These are phyloP conservation scores for Lophius piscatorius DNA, from an alignment of 2,113 vertebrate genomes.

Conservation along the genomic window DNA sequence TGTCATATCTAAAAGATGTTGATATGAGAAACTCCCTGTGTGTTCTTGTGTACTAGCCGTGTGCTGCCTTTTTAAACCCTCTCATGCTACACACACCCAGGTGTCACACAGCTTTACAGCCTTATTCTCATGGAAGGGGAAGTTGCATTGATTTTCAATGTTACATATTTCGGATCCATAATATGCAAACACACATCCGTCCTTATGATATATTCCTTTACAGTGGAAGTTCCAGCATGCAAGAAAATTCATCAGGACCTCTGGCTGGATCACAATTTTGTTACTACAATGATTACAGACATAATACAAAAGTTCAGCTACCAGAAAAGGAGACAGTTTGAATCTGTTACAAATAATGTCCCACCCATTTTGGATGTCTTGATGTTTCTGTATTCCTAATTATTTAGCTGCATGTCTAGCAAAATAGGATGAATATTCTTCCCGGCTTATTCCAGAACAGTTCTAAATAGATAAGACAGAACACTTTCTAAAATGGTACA, in stretches of 20 bases:
- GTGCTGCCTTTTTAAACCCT: constrained; percentile 1
- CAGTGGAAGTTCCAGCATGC: neutral
- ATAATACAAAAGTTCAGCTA: neutral
- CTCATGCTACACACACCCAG: constrained; percentile 32
- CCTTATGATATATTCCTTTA: neutral
- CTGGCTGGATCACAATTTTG: too few species aligned
- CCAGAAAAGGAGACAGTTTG: neutral
- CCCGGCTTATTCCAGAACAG: neutral
- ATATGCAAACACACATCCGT: too few species aligned
- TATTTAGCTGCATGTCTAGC: neutral
- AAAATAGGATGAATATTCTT: neutral
- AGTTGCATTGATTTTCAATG: too few species aligned
- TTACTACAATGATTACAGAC: neutral
- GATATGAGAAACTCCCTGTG: too few species aligned
- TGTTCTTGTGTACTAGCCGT: neutral
- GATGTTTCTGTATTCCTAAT: neutral
- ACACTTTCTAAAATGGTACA: neutral
- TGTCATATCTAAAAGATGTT: too few species aligned
- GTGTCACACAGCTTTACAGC: constrained; percentile 26
- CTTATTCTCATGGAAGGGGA: too few species aligned
- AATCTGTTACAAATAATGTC: neutral
- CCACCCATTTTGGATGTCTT: neutral
- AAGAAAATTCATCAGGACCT: neutral
- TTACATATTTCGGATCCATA: too few species aligned
- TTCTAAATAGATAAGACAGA: neutral